Conservation (phyloP, 1,140 invertebrate genomes). For the Pogonomyrmex barbatus region DNA sequence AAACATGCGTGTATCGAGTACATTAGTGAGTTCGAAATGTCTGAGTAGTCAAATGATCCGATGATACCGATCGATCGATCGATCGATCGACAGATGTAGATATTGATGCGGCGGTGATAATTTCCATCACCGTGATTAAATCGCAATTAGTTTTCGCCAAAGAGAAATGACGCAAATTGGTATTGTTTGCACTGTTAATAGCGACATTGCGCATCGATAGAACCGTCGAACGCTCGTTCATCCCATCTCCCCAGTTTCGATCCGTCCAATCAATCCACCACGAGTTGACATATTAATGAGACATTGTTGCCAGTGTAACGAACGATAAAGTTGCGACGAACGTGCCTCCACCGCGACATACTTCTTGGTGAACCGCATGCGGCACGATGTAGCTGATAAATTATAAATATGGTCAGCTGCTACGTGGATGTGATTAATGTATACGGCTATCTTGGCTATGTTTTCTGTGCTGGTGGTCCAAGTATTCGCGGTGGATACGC, state of each 20-base stretch:
- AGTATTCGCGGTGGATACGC: slow-evolving; percentile 28
- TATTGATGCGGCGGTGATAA: slow-evolving; percentile 42
- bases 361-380: neutral
- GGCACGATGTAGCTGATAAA: slow-evolving; percentile 79
- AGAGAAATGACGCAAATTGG: slow-evolving; percentile 43
- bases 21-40: neutral
- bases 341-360: slow-evolving; percentile 27
- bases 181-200: slow-evolving; percentile 51
- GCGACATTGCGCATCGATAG: slow-evolving; percentile 9
- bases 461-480: neutral
- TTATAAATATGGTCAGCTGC: slow-evolving; percentile 80
- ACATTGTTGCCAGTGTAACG: slow-evolving; percentile 32
- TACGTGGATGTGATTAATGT: slow-evolving; percentile 58
- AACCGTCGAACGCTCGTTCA: slow-evolving; percentile 31
- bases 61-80: slow-evolving; percentile 15
- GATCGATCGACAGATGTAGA: neutral
- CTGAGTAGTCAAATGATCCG: neutral
- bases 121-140: slow-evolving; percentile 43
- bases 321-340: slow-evolving; percentile 50
- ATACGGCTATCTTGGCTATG: slow-evolving; percentile 33
- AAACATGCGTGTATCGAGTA: neutral
- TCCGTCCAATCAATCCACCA: slow-evolving; percentile 2
- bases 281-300: slow-evolving; percentile 51
- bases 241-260: neutral
- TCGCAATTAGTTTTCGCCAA: slow-evolving; percentile 51